A percentile compares a stretch with the other conserved stretches of the same genome.
Conservation (phyloP, 37 sponge, comb jelly and placozoan genomes). For the Corticium candelabrum region DNA sequence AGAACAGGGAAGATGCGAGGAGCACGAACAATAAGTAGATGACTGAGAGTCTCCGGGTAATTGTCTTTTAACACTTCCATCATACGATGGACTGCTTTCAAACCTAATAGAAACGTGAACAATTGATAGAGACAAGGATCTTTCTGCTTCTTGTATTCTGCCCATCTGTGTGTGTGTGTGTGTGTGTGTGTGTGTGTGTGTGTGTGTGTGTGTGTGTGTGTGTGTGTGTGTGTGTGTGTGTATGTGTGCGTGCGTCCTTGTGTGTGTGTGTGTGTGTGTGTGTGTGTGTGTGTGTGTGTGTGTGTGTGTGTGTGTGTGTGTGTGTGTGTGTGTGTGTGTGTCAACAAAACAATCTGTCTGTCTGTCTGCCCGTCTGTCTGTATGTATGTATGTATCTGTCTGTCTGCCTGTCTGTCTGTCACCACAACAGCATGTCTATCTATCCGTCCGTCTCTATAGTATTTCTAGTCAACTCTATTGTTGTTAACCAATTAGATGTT, state of each 20-base stretch:
- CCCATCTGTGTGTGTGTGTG: slow-evolving; percentile 1
- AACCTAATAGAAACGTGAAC: too few relatives aligned
- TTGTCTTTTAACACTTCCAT: slow-evolving; percentile 20
- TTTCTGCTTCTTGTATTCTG: too few relatives aligned
- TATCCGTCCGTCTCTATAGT: neutral
- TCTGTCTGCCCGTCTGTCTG: neutral
- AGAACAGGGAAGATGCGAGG: slow-evolving; percentile 10
- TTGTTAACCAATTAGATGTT: too few relatives aligned
- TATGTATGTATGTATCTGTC: neutral
- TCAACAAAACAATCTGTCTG: neutral
- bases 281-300: slow-evolving; percentile 5
- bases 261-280: slow-evolving; percentile 5
- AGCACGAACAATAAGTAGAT: slow-evolving; percentile 16
- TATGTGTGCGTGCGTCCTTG: neutral
- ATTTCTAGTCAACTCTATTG: too few relatives aligned
- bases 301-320: neutral
- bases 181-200: slow-evolving; percentile 1
- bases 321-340: slow-evolving; percentile 1
- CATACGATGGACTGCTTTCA: neutral
- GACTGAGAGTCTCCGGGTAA: slow-evolving; percentile 32
- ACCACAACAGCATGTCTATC: neutral
- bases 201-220: slow-evolving; percentile 5
- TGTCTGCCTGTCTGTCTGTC: slow-evolving; percentile 9
- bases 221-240: slow-evolving; percentile 5
- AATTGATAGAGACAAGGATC: too few relatives aligned